phyloP scores from a whole-genome alignment of 2,888 invertebrate species.

The Lissocephala sabroskyi region DNA sequence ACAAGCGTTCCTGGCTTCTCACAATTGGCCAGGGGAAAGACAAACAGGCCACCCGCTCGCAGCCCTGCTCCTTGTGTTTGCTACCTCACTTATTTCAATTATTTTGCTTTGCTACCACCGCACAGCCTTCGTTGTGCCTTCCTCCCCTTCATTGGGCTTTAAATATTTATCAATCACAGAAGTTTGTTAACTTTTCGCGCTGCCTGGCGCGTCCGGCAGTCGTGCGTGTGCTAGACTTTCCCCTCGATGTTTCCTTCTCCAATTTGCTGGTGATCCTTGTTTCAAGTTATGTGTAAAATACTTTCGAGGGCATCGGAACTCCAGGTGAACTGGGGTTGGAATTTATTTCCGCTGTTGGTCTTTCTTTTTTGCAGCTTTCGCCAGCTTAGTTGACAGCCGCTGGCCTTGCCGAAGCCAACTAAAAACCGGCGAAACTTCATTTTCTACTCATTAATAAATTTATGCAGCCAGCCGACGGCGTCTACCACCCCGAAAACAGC shows the following conservation, averaged over 20 bases:
- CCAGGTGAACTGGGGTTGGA: no score
- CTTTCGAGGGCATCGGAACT: no score
- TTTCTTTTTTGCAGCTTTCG: constrained; percentile 1
- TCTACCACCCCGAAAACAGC: constrained; percentile 8
- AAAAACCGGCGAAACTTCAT: constrained; percentile 59
- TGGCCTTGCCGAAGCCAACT: constrained; percentile 12
- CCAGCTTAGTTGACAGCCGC: constrained; percentile 14
- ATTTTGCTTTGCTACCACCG: constrained; percentile 71
- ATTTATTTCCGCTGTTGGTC: no score
- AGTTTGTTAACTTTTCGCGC: constrained; percentile 68
- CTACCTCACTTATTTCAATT: constrained; percentile 73
- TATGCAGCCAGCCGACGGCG: constrained; percentile 40
- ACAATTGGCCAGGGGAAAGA: no score
- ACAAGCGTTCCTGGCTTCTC: constrained; percentile 29
- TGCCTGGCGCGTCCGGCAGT: constrained; percentile 4
- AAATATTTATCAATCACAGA: constrained; percentile 73
- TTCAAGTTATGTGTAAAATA: background rate
- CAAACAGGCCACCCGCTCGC: no score
- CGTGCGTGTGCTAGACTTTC: background rate
- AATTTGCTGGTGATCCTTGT: constrained; percentile 33
- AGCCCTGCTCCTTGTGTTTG: constrained; percentile 15
- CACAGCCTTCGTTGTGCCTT: no score
- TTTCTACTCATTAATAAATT: constrained; percentile 69
- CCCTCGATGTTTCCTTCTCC: constrained; percentile 21
- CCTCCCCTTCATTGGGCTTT: no score